phyloP scores from a whole-genome alignment of 1,140 invertebrate species.

The Ceratoteleas bidentatus region DNA sequence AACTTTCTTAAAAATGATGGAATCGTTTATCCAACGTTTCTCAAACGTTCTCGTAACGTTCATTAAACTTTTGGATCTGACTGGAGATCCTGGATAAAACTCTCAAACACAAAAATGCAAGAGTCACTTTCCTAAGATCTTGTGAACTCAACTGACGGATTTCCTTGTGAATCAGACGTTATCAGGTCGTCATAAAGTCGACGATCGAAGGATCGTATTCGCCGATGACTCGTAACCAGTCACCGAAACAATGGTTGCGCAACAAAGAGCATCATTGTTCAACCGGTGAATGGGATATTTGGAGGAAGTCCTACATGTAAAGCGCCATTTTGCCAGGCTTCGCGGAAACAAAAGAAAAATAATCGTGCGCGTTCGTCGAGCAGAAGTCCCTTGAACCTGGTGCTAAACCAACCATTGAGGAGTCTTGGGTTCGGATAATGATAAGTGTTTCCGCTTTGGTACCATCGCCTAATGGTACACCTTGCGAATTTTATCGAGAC shows the following conservation, averaged over 20 bases:
- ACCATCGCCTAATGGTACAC: conserved; percentile 28
- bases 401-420: conserved; percentile 69
- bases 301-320: conserved; percentile 54
- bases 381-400: conserved; percentile 72
- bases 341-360: conserved; percentile 58
- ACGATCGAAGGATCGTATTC: conserved; percentile 19
- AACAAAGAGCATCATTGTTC: conserved; percentile 45
- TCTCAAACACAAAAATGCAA: too few species aligned
- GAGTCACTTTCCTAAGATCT: too few species aligned
- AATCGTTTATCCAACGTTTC: too few species aligned
- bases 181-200: not conserved
- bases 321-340: conserved; percentile 45
- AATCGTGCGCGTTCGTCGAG: conserved; percentile 17
- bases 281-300: conserved; percentile 46
- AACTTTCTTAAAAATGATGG: too few species aligned
- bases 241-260: conserved; percentile 33
- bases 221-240: conserved; percentile 31
- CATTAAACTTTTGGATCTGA: too few species aligned
- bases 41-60: too few species aligned
- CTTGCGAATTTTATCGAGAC: conserved; percentile 3
- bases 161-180: not conserved
- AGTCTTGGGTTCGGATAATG: conserved; percentile 56
- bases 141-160: conserved; percentile 3
- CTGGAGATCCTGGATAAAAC: too few species aligned
- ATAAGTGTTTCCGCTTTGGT: conserved; percentile 68